Percentiles rank a stretch among this genome's conserved stretches.
Conservation (phyloP, 30 jellyfish, hydroid and myxozoan genomes). For the Aurelia sp. region DNA sequence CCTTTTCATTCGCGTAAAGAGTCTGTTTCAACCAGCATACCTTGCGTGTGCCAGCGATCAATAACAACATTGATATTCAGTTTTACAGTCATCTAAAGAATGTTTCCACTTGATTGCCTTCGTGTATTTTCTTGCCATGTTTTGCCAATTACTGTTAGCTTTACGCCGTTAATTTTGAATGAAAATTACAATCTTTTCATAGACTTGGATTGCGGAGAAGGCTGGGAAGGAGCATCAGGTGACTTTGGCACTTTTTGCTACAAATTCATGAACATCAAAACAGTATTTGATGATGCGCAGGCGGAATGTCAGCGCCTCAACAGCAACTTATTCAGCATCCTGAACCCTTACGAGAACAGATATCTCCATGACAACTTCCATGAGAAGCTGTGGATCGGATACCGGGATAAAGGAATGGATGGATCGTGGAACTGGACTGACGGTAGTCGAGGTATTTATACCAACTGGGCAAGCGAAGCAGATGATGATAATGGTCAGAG, state of each 20-base stretch:
- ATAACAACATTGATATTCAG: no score
- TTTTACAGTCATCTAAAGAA: no score
- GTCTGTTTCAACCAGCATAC: no score
- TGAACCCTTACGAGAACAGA: constrained; percentile 94
- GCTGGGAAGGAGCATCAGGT: constrained; percentile 99
- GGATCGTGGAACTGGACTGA: constrained; percentile 99
- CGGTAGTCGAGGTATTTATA: constrained; percentile 82
- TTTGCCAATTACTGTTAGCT: no score
- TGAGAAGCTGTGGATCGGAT: constrained; percentile 96
- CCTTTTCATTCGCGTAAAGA: no score
- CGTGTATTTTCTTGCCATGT: no score
- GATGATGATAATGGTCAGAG: constrained; percentile 84
- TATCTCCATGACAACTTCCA: constrained; percentile 91
- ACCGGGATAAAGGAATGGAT: constrained; percentile 89
- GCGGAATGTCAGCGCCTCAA: constrained; percentile 83
- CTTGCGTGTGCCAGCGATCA: no score
- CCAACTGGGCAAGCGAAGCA: constrained; percentile 95
- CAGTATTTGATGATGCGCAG: constrained; percentile 91
- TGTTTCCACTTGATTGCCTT: no score
- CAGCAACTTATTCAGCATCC: constrained; percentile 86
- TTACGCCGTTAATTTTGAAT: no score
- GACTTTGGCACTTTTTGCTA: constrained; percentile 98
- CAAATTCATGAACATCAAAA: constrained; percentile 84
- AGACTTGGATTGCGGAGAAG: constrained; percentile 98
- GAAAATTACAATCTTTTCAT: no score